phyloP scores from a whole-genome alignment of 2,888 invertebrate species.

The Acanthoscelides obtectus region DNA sequence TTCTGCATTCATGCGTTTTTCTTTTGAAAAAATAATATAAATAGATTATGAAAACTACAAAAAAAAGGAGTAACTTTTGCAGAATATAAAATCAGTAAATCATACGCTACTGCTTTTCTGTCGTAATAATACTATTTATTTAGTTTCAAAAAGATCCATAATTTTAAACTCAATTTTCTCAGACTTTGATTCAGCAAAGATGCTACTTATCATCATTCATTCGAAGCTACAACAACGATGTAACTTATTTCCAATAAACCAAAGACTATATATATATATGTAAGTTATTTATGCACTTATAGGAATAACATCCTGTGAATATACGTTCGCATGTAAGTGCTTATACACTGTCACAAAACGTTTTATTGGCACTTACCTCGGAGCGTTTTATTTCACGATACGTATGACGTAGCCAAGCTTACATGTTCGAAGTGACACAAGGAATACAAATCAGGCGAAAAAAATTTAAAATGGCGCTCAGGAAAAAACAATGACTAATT shows the following conservation, averaged over 20 bases:
- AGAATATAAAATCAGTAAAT: too few relatives aligned
- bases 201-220: neutral
- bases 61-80: too few relatives aligned
- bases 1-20: too few relatives aligned
- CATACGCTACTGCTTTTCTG: too few relatives aligned
- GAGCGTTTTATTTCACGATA: constrained; percentile 8
- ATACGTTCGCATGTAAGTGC: neutral
- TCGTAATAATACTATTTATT: too few relatives aligned
- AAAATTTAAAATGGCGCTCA: constrained; percentile 13
- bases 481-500: constrained; percentile 17
- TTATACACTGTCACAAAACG: neutral
- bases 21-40: too few relatives aligned
- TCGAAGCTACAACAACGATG: neutral
- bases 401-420: constrained; percentile 12
- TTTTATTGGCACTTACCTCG: neutral
- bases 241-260: neutral
- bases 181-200: too few relatives aligned
- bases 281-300: neutral
- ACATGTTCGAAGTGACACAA: constrained; percentile 7
- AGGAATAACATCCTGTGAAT: neutral
- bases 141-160: too few relatives aligned
- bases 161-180: too few relatives aligned
- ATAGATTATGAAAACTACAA: too few relatives aligned
- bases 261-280: neutral
- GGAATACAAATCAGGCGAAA: constrained; percentile 11